Evolutionary conservation across 2,797 vertebrate genomes (phyloP), one percentile per base, ranked within the genome.

Genomic region (Pachyuromys duprasi): DNA sequence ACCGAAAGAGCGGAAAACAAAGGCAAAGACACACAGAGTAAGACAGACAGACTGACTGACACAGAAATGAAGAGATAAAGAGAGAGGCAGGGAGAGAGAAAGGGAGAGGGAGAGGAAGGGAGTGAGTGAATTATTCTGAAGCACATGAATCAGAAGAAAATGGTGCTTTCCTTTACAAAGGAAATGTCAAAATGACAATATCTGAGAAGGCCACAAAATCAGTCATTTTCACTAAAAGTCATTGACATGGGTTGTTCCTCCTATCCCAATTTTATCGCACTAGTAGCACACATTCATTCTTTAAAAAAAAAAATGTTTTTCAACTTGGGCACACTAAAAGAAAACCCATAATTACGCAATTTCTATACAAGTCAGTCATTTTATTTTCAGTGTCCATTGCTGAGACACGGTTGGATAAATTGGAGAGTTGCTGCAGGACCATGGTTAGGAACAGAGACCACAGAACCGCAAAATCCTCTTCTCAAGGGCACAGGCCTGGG

Each of bases 211-310:
- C 82, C 42, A 78, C 45, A 69, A 91, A 87, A 93, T 94, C 62
- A 86, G 28, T 33, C 83, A 84, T 63, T 86, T 94, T 93, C 65
- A 86, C 12, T 82, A 74, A 91, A 67, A 62, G 45, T 88, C 83
- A 84, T 63, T 86, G 67, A 86, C 26, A 33, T 45, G 88, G 1
- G 2, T 72, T 55, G 15, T 18, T 42, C 55, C 8, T 57, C 4
- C 0, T 0, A 7, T 3, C 24, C 60, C 65, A 36, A 65, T 97
- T 83, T 94, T 75, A 95, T 65, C 65, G 8, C 14, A 84, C 33
- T 70, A 80, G 4, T 69, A 67, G 26, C 12, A 80, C 11, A 4
- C 28, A 2, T 86, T 95, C 91, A 78, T 65, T 72, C 45, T 84
- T 42, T 36, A 42, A 86, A 78, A 91, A 83, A n/a, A 42, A 81